Conservation (phyloP, 2,113 vertebrate genomes). For the Hemichromis elongatus region DNA sequence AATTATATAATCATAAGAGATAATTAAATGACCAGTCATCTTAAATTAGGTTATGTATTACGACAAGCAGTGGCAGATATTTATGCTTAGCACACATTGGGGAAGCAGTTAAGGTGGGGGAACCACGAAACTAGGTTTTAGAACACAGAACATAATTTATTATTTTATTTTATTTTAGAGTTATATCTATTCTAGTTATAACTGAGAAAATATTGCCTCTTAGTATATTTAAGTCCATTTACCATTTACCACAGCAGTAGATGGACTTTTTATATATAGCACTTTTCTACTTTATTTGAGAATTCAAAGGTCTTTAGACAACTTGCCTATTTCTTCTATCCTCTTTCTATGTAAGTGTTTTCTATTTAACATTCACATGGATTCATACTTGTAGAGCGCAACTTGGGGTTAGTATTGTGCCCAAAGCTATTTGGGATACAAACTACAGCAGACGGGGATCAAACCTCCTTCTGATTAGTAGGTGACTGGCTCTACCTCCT, state of each 20-base stretch:
- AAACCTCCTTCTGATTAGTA: not conserved
- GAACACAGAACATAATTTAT: accelerated
- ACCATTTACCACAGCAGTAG: no score
- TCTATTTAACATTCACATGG: not conserved
- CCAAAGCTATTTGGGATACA: not conserved
- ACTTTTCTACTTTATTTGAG: not conserved
- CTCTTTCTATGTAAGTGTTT: not conserved
- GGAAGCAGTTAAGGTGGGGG: not conserved
- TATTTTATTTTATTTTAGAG: no score
- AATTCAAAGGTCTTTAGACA: not conserved
- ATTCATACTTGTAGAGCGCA: not conserved
- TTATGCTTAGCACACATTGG: not conserved
- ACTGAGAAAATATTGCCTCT: not conserved
- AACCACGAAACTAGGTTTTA: not conserved
- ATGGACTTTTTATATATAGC: not conserved
- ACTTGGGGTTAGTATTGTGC: not conserved
- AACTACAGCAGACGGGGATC: not conserved
- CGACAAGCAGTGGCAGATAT: not conserved
- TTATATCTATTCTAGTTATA: not conserved
- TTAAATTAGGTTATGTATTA: not conserved
- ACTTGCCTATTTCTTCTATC: not conserved
- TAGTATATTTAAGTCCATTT: no score
- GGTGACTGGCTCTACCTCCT: not conserved
- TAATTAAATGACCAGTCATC: not conserved
- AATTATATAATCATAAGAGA: not conserved